These are phyloP conservation scores for Tetheella fluctuosa DNA, from an alignment of 2,888 invertebrate genomes.

Conservation along the genomic window DNA sequence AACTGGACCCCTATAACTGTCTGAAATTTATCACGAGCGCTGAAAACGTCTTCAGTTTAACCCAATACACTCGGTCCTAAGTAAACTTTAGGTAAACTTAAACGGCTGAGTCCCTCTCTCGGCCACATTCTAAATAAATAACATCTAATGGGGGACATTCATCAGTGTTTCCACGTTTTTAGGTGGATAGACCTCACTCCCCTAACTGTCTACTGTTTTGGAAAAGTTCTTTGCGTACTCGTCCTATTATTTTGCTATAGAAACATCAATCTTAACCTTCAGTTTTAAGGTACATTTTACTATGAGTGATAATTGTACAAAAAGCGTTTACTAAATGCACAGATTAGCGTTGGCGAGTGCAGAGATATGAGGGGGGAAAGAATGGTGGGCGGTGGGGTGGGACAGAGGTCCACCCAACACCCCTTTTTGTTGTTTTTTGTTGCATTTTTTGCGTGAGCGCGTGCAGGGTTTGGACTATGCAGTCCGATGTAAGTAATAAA, in stretches of 20 bases:
- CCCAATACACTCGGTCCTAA: conserved; percentile 82
- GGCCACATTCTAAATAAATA: conserved; percentile 85
- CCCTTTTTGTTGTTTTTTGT: conserved; percentile 73
- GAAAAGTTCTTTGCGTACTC: conserved; percentile 60
- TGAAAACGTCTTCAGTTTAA: conserved; percentile 79
- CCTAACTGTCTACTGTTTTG: conserved; percentile 71
- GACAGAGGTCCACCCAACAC: conserved; percentile 66
- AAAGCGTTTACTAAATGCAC: conserved; percentile 62
- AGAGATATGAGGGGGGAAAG: conserved; percentile 70
- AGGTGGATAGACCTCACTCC: conserved; percentile 74
- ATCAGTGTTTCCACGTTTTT: conserved; percentile 84
- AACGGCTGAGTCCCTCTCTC: conserved; percentile 77
- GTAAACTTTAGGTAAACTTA: conserved; percentile 82
- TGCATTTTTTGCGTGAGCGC: conserved; percentile 76
- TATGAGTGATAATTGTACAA: background rate
- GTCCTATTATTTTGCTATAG: conserved; percentile 32
- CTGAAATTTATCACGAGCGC: conserved; percentile 70
- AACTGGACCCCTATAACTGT: conserved; percentile 79
- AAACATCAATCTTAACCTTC: conserved; percentile 42
- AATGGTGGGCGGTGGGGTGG: conserved; percentile 59
- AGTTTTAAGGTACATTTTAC: conserved; percentile 57
- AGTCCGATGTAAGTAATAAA: conserved; percentile 46
- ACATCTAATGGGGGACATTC: conserved; percentile 85
- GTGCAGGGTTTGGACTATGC: conserved; percentile 62
- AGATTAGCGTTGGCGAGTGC: conserved; percentile 81